phyloP scores from a whole-genome alignment of 2,113 vertebrate genomes.

The Terrapene triunguis region DNA sequence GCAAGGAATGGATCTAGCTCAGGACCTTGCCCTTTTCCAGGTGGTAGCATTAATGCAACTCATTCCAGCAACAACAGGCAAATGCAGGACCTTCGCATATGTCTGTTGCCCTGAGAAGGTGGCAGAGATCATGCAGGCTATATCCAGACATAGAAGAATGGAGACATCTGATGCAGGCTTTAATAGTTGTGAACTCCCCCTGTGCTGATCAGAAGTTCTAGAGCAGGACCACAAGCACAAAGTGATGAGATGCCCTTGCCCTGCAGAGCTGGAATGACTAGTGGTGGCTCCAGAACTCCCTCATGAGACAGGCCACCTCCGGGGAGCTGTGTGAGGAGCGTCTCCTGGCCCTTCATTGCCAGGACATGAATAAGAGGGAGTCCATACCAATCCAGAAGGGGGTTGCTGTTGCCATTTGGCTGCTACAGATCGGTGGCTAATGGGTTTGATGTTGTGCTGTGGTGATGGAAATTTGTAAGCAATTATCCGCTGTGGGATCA shows the following conservation, averaged over 20 bases:
- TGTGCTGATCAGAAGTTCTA: too few relatives aligned
- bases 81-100: background rate
- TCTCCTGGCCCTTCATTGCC: background rate
- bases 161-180: background rate
- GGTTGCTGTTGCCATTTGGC: too few relatives aligned
- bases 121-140: background rate
- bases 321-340: background rate
- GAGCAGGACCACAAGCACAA: too few relatives aligned
- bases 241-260: too few relatives aligned
- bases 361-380: background rate
- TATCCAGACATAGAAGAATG: too few relatives aligned
- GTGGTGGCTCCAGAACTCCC: background rate
- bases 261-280: background rate
- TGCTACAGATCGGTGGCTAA: too few relatives aligned
- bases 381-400: background rate
- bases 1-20: conserved; percentile 49
- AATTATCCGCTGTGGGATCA: too few relatives aligned
- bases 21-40: conserved; percentile 65
- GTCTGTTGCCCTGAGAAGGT: background rate
- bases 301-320: fast-evolving
- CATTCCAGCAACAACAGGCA: background rate
- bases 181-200: too few relatives aligned
- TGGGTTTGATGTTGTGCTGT: too few relatives aligned
- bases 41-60: background rate
- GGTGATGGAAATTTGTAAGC: too few relatives aligned